Percentiles rank a stretch among this genome's conserved stretches.
Evolutionary conservation across 2,888 invertebrate genomes (phyloP).

Genomic region (Sminthurinus aureus): DNA sequence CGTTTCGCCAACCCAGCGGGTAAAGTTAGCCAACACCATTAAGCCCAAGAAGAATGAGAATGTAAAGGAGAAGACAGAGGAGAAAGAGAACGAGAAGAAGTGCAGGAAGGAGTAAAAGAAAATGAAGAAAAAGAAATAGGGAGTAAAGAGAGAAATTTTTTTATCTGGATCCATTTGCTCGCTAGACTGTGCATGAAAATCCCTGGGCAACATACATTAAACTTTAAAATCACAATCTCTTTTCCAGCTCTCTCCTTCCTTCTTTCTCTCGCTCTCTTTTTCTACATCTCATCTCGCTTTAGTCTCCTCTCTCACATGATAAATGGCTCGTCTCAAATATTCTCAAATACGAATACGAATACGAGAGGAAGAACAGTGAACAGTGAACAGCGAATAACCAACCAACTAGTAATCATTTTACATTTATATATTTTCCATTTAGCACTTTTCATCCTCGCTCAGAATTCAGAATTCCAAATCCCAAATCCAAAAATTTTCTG

Average conservation of each 20-base stretch:
- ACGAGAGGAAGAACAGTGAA: too few species aligned
- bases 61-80: not conserved
- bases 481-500: too few species aligned
- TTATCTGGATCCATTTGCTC: constrained; percentile 19
- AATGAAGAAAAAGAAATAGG: not conserved
- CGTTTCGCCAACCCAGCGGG: constrained; percentile 1
- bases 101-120: not conserved
- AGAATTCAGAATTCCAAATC: not conserved
- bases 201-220: constrained; percentile 28
- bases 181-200: constrained; percentile 25
- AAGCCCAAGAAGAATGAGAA: not conserved
- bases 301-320: not conserved
- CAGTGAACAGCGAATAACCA: not conserved
- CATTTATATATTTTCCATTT: not conserved
- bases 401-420: not conserved
- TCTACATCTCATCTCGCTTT: not conserved
- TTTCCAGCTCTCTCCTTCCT: not conserved
- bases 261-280: not conserved
- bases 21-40: constrained; percentile 1
- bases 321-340: not conserved
- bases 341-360: not conserved
- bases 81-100: not conserved
- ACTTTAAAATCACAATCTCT: constrained; percentile 31
- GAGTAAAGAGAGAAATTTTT: not conserved
- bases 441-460: not conserved